Conservation (phyloP, 2,113 vertebrate genomes). For the Thermophis baileyi region DNA sequence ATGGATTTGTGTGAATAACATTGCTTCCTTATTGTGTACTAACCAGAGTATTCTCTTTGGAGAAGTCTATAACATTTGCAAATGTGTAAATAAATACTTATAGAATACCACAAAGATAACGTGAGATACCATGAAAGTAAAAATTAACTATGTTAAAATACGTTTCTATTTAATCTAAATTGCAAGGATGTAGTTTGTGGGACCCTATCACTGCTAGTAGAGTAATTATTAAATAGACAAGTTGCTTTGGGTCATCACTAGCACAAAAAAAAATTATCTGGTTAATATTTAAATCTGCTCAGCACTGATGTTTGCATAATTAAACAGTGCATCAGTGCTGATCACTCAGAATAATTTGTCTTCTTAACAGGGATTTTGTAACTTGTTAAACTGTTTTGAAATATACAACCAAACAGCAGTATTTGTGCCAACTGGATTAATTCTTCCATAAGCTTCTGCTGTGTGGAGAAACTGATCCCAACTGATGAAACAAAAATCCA, state of each 20-base stretch:
- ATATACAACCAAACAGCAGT: conserved; percentile 48
- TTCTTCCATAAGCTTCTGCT: conserved; percentile 47
- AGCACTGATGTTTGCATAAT: conserved; percentile 73
- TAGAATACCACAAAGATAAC: not conserved
- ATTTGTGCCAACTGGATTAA: conserved; percentile 59
- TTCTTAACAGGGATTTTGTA: conserved; percentile 66
- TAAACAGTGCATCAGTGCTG: conserved; percentile 62
- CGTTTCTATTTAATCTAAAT: not conserved
- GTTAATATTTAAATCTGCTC: conserved; percentile 74
- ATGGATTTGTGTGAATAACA: not conserved
- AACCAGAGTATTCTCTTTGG: not conserved
- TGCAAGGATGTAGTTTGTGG: not conserved
- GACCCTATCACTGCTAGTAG: conserved; percentile 1
- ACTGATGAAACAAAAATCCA: not conserved
- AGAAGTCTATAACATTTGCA: not conserved
- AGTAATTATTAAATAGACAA: conserved; percentile 48
- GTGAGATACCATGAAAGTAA: conserved; percentile 19
- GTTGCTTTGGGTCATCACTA: conserved; percentile 61
- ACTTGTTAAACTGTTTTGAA: conserved; percentile 71
- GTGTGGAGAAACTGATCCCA: not conserved
- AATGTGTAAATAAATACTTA: not conserved
- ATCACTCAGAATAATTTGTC: conserved; percentile 68
- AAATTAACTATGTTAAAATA: not conserved
- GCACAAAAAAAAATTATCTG: conserved; percentile 62
- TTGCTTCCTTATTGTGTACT: not conserved